Base-by-base conservation (phyloP, 2,797 vertebrate genomes). In the Psittacula derbiana region DNA sequence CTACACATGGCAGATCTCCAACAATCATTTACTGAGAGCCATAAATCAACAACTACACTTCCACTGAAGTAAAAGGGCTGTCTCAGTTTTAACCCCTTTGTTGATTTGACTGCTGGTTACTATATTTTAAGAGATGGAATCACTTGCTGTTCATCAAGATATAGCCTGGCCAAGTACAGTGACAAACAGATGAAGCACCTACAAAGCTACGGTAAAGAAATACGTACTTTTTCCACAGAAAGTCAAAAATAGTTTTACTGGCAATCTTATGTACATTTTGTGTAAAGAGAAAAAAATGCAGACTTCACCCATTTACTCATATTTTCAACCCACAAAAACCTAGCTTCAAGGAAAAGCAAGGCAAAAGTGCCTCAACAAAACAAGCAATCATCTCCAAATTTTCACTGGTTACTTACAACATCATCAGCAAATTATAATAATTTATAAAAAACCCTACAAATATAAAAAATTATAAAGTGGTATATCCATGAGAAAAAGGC, bases 21-120 rank as follows among this genome's bases (percentile, higher is more conserved):
- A 80, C 96, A 98, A 98, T 98, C 97, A 98, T 98, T 98, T 97
- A 98, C 98, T 3, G 36, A 95, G 95, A 88, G 64, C 89, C 94
- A 96, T 97, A 97, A 96, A 93, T 96, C 97, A 94, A 95, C 92
- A 97, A 94, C 94, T 94, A 80, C 82, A 81, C 89, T 96, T 95
- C 74, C 94, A 94, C 10, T 41, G 62, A 87, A 87, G 44, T 66
- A 61, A 70, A 87, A 96, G 93, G 93, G 92, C 76, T 79, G 70
- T 58, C 64, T 91, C 58, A 55, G 53, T 78, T 90, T 98, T 98
- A 98, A 98, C 97, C 91, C 97, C 62, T 98, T 97, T 72, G 36
- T 74, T 0, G 6, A 74, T 65, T 53, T 86, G 57, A 33, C 43
- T 86, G 50, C 40, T 80, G 82, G 40, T 38, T 76, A 50, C 33